Evolutionary conservation across 2,888 invertebrate species (phyloP), one percentile per base, ranked within the genome.

Genomic region (Rotaria magnacalcarata): DNA sequence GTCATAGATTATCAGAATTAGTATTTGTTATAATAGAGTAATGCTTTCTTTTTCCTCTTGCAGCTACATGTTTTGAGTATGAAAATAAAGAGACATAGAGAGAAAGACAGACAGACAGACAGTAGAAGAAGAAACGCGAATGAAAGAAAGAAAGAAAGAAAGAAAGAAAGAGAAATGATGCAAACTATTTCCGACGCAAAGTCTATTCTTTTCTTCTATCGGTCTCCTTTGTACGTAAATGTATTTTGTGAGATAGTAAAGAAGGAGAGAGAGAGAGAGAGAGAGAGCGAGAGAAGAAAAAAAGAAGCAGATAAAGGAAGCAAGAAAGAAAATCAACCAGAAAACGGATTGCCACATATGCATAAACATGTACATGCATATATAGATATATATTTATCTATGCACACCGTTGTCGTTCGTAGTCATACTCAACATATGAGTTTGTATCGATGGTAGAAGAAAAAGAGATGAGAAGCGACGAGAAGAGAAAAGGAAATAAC

Each of bases 1-100:
- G 67, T 67, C 67, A 67, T 67, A 34, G 67, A 67, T 67, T 67
- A 67, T 67, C 67, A 67, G 67, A 67, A 67, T 67, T 67, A 41
- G 67, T 67, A 67, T 34, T 67, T 67, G 34, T 67, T 67, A 34
- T 67, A 67, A 67, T 67, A 27, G 34, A 67, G 67, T 67, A 34
- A 11, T 34, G 34, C 34, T 67, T 67, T 67, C 34, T 67, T 67
- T 67, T 67, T 67, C 34, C 34, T 34, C 67, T 34, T 34, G 34
- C 34, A 41, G 34, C 67, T 67, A 34, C 34, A 67, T 67, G 11
- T 34, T 67, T 67, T 34, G 24, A 50, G 34, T 34, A 67, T 7
- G 34, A 19, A 34, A 34, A 67, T 67, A 19, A 34, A 34, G 27
- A 34, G 34, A 34, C 34, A 34, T 34, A 34, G 27, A 67, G 34